Conservation (phyloP, 53 echinoderm and acorn worm species). For the Paracentrotus lividus region DNA sequence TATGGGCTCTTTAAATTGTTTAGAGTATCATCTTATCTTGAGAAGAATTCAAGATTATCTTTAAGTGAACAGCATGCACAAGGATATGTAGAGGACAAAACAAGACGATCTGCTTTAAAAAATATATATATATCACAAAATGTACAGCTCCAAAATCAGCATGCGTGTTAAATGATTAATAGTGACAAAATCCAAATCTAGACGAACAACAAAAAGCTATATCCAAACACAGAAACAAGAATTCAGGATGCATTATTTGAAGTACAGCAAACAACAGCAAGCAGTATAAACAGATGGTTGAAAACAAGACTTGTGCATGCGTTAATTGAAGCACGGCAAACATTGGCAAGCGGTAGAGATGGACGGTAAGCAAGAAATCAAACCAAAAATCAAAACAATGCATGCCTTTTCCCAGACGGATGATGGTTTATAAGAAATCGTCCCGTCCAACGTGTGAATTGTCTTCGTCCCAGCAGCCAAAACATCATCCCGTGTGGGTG, state of each 20-base stretch:
- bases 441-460: conserved; percentile 51
- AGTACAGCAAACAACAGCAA: neutral
- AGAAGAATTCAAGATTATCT: neutral
- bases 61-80: neutral
- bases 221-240: too few species aligned
- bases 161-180: neutral
- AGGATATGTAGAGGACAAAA: neutral
- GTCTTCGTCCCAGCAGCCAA: neutral
- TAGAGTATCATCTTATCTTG: neutral
- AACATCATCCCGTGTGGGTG: conserved; percentile 12
- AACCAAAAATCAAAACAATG: conserved; percentile 37
- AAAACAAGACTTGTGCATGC: neutral
- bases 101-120: neutral
- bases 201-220: neutral
- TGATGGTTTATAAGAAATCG: conserved; percentile 37
- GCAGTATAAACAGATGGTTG: too few species aligned
- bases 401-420: conserved; percentile 68
- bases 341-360: neutral
- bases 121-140: neutral
- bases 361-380: neutral
- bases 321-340: conserved; percentile 26
- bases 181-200: neutral
- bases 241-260: neutral
- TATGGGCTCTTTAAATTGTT: too few species aligned
- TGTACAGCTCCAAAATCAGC: conserved; percentile 5